phyloP scores from a whole-genome alignment of 2,113 vertebrate species.

The Speoplatyrhinus poulsoni region DNA sequence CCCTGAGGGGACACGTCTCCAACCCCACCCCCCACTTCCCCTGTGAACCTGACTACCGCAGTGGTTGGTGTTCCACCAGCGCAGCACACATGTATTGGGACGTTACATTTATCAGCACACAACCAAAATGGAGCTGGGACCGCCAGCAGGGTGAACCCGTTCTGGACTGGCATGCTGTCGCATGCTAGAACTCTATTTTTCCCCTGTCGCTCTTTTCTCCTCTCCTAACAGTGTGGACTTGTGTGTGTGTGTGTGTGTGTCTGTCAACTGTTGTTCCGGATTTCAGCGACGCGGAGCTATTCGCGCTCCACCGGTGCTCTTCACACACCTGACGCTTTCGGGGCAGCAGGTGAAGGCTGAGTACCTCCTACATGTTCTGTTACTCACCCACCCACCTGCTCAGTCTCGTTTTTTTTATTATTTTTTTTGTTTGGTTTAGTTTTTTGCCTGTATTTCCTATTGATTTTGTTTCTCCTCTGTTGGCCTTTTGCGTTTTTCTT shows the following conservation, averaged over 20 bases:
- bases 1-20: too few relatives aligned
- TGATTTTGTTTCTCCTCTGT: conserved; percentile 30
- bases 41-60: too few relatives aligned
- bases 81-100: too few relatives aligned
- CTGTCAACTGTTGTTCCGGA: conserved; percentile 74
- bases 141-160: too few relatives aligned
- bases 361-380: conserved; percentile 72
- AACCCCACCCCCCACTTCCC: too few relatives aligned
- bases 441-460: conserved; percentile 21
- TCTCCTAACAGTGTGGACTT: neutral
- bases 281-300: conserved; percentile 97
- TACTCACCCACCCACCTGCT: conserved; percentile 49
- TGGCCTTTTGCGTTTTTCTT: conserved; percentile 23
- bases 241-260: conserved; percentile 51
- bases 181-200: conserved; percentile 30
- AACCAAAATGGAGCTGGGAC: too few relatives aligned
- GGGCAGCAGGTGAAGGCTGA: conserved; percentile 98
- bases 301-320: conserved; percentile 98
- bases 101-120: too few relatives aligned
- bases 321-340: conserved; percentile 90
- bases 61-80: too few relatives aligned
- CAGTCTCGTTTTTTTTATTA: conserved; percentile 18
- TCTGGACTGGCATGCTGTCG: conserved; percentile 14
- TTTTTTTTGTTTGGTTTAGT: conserved; percentile 24
- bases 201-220: conserved; percentile 15